A percentile compares a stretch with the other conserved stretches of the same genome.
phyloP scores from a whole-genome alignment of 2,113 vertebrate genomes.

The Ondatra zibethicus region DNA sequence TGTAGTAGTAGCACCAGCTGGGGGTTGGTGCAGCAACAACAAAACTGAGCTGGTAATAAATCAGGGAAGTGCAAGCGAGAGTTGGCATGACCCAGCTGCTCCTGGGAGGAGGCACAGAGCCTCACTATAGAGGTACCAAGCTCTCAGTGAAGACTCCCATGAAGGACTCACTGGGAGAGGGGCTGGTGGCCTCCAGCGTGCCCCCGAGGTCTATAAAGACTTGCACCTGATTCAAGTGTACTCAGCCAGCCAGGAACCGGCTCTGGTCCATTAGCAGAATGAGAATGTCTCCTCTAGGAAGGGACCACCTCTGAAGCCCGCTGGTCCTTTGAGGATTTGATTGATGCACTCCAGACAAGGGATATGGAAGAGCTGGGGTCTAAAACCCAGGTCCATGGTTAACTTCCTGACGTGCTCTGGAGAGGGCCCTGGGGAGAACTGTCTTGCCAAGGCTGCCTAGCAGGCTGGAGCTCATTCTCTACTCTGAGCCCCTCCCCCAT shows the following conservation, averaged over 20 bases:
- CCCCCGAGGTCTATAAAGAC: not conserved
- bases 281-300: not conserved
- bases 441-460: not conserved
- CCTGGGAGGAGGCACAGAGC: fast-evolving
- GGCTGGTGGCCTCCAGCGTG: not conserved
- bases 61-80: too few species aligned
- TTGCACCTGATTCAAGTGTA: not conserved
- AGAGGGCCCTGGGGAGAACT: not conserved
- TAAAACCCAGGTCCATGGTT: not conserved
- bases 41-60: not conserved
- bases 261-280: not conserved
- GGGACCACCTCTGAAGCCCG: not conserved
- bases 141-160: not conserved
- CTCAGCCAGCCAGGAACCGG: not conserved
- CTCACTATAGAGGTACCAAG: not conserved
- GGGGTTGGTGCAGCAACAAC: not conserved
- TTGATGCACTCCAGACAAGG: not conserved
- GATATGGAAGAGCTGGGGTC: not conserved
- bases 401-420: fast-evolving
- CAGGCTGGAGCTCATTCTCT: fast-evolving
- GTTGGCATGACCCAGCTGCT: not conserved
- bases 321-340: not conserved
- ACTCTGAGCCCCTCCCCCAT: not conserved
- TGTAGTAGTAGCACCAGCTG: not conserved
- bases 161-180: not conserved